These are phyloP conservation scores for Drosophila nr. perissopoda DNA, from an alignment of 2,888 invertebrate species.

Conservation along the genomic window DNA sequence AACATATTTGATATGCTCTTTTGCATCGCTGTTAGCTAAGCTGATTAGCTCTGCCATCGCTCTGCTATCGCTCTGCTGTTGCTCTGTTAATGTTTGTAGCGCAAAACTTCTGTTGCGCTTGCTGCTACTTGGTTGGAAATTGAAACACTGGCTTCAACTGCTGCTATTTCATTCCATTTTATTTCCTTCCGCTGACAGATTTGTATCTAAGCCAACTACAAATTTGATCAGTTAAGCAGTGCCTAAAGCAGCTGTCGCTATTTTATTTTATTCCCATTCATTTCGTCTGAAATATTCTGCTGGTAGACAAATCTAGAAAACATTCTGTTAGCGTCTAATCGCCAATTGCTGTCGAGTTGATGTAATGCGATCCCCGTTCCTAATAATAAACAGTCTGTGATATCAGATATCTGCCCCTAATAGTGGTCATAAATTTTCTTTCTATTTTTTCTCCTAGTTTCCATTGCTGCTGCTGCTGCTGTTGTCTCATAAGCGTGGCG, in stretches of 20 bases:
- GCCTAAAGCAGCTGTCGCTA: constrained; percentile 30
- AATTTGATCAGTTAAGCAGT: neutral
- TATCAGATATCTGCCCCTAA: constrained; percentile 57
- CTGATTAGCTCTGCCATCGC: neutral
- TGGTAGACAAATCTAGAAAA: constrained; percentile 43
- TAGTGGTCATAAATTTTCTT: constrained; percentile 45
- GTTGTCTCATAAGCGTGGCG: constrained; percentile 44
- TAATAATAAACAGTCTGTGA: constrained; percentile 42
- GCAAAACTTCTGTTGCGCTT: neutral
- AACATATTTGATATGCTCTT: too few relatives aligned
- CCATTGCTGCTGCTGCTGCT: neutral
- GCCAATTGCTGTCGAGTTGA: constrained; percentile 22
- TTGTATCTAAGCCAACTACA: neutral
- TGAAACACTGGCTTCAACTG: neutral
- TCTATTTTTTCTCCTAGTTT: neutral
- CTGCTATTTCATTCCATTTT: neutral
- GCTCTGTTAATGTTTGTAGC: neutral
- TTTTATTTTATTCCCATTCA: constrained; percentile 35
- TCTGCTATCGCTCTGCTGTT: neutral
- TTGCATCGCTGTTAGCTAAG: too few relatives aligned
- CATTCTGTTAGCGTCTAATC: constrained; percentile 48
- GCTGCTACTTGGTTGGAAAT: neutral
- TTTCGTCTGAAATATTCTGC: constrained; percentile 28
- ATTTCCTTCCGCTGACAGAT: neutral
- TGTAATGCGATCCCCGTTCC: constrained; percentile 50